Evolutionary conservation across 2,113 vertebrate genomes (phyloP).

Genomic region (Pachypanchax playfairii): DNA sequence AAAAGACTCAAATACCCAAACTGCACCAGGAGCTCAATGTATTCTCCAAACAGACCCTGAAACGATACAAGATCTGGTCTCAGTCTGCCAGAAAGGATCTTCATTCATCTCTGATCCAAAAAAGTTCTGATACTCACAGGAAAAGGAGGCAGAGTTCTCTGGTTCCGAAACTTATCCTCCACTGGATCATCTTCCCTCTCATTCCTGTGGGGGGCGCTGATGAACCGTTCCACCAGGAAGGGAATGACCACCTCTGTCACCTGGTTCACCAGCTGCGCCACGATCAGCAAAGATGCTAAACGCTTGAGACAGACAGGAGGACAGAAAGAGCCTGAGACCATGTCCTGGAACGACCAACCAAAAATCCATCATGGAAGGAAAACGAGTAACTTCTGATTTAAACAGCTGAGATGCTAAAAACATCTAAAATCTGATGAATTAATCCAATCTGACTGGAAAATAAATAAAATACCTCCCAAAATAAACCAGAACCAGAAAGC

Average conservation of each 20-base stretch:
- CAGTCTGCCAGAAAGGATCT: neutral
- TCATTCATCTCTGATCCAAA: neutral
- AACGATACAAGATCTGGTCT: slow-evolving; percentile 23
- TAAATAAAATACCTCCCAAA: too few relatives aligned
- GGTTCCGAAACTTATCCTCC: slow-evolving; percentile 79
- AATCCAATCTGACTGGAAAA: too few relatives aligned
- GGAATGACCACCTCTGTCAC: slow-evolving; percentile 80
- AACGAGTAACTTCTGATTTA: too few relatives aligned
- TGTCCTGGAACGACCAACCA: too few relatives aligned
- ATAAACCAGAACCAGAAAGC: too few relatives aligned
- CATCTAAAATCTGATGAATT: too few relatives aligned
- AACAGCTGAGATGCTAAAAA: too few relatives aligned
- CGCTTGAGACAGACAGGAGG: slow-evolving; percentile 57
- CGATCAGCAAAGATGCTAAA: slow-evolving; percentile 79
- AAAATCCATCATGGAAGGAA: too few relatives aligned
- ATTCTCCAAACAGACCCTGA: slow-evolving; percentile 83
- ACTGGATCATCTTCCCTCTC: slow-evolving; percentile 75
- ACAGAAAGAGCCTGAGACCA: neutral
- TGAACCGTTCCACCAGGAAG: slow-evolving; percentile 76
- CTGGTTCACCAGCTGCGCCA: slow-evolving; percentile 82
- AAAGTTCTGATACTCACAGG: slow-evolving; percentile 68
- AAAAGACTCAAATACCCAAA: slow-evolving; percentile 86
- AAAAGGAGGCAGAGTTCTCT: slow-evolving; percentile 70
- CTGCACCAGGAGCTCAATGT: slow-evolving; percentile 86
- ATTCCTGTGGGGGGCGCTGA: slow-evolving; percentile 58